Evolutionary conservation across 2,797 vertebrate genomes (phyloP), one percentile per base, ranked within the genome.

Genomic region (Cetoscarus ocellatus): DNA sequence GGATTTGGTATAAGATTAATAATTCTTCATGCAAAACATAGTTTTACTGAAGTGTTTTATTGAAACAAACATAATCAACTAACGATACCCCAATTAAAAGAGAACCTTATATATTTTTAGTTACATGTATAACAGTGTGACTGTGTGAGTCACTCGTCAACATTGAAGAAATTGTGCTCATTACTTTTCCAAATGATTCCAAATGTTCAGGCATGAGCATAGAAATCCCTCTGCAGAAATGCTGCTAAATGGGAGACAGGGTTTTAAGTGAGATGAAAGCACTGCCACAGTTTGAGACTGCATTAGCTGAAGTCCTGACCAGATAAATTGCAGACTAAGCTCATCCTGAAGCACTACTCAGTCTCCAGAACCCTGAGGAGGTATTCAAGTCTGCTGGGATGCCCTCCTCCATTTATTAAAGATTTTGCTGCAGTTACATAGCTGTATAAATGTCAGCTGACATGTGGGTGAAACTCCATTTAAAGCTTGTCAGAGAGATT

Each of bases 371-470:
- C 84, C 87, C 83, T 1, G 54, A 88, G 82, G 84, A 88, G 70
- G 67, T 50, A 70, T 86, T 82, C 43, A 52, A 75, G 72, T 84
- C 82, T 79, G 61, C 67, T 55, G 75, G 78, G 84, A 89, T 60
- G 42, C 67, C 73, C 78, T 70, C 68, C 64, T 73, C 69, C 82
- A 88, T 90, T 83, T 91, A 87, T 90, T 83, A 85, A 89, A 90
- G 76, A 90, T 85, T 86, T 74, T 85, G 69, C 77, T 56, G 77
- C 78, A 88, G 80, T 88, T 89, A 85, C 80, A 89, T 81, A 72
- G 82, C 82, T 90, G 73, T 91, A 82, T 89, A 91, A 90, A 91
- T 90, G 88, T 88, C 90, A 85, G 65, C 77, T 79, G 82, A 88
- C 82, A 73, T 83, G 82, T 82, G 63, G 83, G 79, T 51, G 66